phyloP scores from a whole-genome alignment of 2,888 invertebrate genomes.

The Leucophora obtusa region DNA sequence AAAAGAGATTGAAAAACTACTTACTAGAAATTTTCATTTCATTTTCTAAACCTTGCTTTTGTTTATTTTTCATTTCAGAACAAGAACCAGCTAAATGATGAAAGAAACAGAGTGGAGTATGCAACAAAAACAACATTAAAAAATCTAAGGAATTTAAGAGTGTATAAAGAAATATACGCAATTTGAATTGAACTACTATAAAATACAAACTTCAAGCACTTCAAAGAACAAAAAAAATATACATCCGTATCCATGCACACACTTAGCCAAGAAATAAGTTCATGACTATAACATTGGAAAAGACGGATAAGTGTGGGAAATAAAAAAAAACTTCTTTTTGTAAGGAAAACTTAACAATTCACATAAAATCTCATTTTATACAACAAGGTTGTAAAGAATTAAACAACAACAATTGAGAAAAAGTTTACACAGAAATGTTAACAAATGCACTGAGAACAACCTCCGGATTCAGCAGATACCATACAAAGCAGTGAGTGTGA shows the following conservation, averaged over 20 bases:
- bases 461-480: neutral
- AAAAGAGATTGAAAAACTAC: constrained; percentile 13
- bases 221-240: constrained; percentile 23
- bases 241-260: neutral
- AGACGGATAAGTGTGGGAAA: neutral
- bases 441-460: neutral
- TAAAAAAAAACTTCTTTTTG: constrained; percentile 22
- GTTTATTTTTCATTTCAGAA: constrained; percentile 42
- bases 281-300: constrained; percentile 25
- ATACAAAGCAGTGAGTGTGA: neutral
- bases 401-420: neutral
- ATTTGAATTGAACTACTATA: constrained; percentile 28
- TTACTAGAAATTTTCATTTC: constrained; percentile 30
- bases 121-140: constrained; percentile 24
- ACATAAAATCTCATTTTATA: constrained; percentile 32
- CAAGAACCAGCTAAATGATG: constrained; percentile 4
- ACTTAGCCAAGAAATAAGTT: constrained; percentile 27
- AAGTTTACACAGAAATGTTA: neutral
- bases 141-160: constrained; percentile 24
- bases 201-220: constrained; percentile 26
- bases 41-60: constrained; percentile 22
- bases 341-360: neutral
- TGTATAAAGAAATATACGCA: constrained; percentile 29
- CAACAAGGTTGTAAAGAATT: constrained; percentile 11
- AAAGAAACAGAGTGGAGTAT: neutral